These are phyloP conservation scores for Pelagia noctiluca DNA, from an alignment of 30 jellyfish, hydroid and myxozoan species.

Conservation along the genomic window DNA sequence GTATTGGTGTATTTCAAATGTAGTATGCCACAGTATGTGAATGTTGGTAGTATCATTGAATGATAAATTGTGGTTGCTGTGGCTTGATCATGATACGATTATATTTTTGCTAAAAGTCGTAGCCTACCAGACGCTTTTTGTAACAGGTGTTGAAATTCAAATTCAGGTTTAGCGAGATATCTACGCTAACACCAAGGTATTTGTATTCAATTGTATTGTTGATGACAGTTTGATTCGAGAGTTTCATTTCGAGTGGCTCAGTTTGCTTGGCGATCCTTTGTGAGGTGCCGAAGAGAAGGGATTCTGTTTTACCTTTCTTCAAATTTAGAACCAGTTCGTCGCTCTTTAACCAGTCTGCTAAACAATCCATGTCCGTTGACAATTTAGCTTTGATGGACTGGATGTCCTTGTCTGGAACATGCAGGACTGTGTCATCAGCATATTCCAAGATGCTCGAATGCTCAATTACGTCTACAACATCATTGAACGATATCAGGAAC, in stretches of 20 bases:
- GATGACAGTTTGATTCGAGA: slow-evolving; percentile 66
- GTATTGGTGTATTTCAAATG: slow-evolving; percentile 42
- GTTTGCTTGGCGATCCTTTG: too few species aligned
- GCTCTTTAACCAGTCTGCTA: background rate
- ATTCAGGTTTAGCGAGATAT: slow-evolving; percentile 34
- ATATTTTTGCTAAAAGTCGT: slow-evolving; percentile 49
- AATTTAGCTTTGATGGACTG: background rate
- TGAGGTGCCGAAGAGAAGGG: too few species aligned
- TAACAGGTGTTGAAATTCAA: too few species aligned
- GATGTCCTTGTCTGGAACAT: slow-evolving; percentile 2
- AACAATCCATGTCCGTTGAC: background rate
- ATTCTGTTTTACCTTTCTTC: too few species aligned
- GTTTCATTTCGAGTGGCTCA: too few species aligned
- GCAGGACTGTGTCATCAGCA: background rate
- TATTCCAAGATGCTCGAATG: too few species aligned
- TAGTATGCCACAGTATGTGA: too few species aligned
- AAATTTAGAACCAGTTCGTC: background rate
- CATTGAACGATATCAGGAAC: too few species aligned
- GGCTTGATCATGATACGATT: slow-evolving; percentile 72
- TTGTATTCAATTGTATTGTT: slow-evolving; percentile 63
- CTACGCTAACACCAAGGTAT: slow-evolving; percentile 66
- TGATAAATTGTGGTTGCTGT: slow-evolving; percentile 63
- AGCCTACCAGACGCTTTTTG: slow-evolving; percentile 41
- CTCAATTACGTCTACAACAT: too few species aligned
- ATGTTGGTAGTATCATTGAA: slow-evolving; percentile 69